Percentiles rank a stretch among this genome's conserved stretches.
Conservation (phyloP, 2,888 invertebrate genomes). For the Netelia fuscicornis region DNA sequence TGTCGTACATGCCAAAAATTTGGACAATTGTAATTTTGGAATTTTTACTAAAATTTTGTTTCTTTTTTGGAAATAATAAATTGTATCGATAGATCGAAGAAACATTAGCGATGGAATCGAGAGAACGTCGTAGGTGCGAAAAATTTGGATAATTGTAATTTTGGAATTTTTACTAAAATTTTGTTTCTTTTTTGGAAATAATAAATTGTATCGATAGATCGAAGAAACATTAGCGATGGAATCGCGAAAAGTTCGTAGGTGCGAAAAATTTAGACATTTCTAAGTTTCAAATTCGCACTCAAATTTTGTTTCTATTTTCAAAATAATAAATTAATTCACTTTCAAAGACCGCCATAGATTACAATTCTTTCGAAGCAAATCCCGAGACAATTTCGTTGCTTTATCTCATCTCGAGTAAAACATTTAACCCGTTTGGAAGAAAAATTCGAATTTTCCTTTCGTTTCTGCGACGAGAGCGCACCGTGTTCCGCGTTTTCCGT, state of each 20-base stretch:
- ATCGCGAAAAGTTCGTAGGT: too few species aligned
- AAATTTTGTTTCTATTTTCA: conserved; percentile 43
- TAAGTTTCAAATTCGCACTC: too few species aligned
- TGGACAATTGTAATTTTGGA: background rate
- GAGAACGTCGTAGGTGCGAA: background rate
- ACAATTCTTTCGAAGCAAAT: too few species aligned
- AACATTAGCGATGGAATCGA: background rate
- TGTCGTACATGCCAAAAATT: background rate
- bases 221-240: too few species aligned
- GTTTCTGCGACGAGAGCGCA: conserved; percentile 76
- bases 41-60: conserved; percentile 69
- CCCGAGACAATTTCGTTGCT: too few species aligned
- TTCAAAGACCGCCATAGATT: too few species aligned
- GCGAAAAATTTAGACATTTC: too few species aligned
- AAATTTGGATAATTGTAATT: background rate
- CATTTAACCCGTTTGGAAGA: background rate
- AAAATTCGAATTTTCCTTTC: conserved; percentile 63
- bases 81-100: background rate
- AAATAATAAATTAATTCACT: too few species aligned
- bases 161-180: conserved; percentile 69
- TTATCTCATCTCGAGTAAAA: too few species aligned
- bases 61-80: too few species aligned
- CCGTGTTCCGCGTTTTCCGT: conserved; percentile 70
- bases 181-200: background rate
- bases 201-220: too few species aligned